Evolutionary conservation across 2,113 vertebrate species (phyloP), one percentile per base, ranked within the genome.

Genomic region (Paraplagusia blochii): DNA sequence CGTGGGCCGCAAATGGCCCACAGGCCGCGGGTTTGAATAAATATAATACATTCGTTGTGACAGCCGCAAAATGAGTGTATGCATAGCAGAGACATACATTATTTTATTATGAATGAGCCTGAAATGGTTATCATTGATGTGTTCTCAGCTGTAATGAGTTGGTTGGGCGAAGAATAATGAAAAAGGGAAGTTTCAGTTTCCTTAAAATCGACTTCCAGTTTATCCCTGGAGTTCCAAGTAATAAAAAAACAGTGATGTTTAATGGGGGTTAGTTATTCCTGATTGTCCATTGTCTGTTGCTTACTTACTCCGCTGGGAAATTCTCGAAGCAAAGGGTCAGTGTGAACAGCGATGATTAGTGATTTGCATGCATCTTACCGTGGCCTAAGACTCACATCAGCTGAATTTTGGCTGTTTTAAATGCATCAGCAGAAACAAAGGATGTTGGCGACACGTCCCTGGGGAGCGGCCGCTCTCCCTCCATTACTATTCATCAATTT

Each of bases 381-480:
- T 50, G 75, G 72, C 48, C 80, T 54, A 59, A 72, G 53, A 54
- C 55, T 77, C 56, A 74, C 65, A 77, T 81, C 61, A 83, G 66
- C 82, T 81, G 65, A 83, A 62, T 80, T 81, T 53, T 82, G 59
- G 77, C 56, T 16, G 65, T 87, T 89, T 82, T 79, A 76, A 73
- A 50, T 81, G 69, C 83, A 81, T 88, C 77, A 89, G 74, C 81
- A 89, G 74, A 91, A 92, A 92, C 54, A 75, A 49, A 89, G 86
- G 77, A 81, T 16, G 62, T 16, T 6, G 33, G 44, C 83, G 72
- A 74, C 10, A 6, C 51, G 75, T 66, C 85, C 68, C 77, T 42
- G 19, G 53, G 74, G 72, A 88, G 57, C 36, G 39, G 66, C 73
- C 49, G 68, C 29, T 66, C 49, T 46, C 19, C 64, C 48, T 45